phyloP scores from a whole-genome alignment of 1,140 invertebrate species.

The Drosophila repleta region DNA sequence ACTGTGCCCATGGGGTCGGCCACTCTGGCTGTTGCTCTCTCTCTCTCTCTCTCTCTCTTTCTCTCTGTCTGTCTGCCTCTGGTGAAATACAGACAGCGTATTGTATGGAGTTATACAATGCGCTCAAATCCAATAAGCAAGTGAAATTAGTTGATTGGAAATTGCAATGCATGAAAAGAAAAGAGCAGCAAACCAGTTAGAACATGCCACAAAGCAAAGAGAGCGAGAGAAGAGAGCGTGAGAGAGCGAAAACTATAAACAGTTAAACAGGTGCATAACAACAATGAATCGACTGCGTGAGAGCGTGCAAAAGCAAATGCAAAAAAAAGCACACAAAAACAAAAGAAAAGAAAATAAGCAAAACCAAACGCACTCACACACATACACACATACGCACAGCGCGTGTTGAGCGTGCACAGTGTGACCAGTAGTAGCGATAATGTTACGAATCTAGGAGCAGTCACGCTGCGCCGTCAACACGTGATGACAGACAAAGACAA shows the following conservation, averaged over 20 bases:
- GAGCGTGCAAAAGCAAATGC: conserved; percentile 27
- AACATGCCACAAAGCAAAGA: conserved; percentile 37
- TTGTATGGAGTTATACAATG: conserved; percentile 58
- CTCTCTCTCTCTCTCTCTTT: conserved; percentile 7
- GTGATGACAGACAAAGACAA: conserved; percentile 46
- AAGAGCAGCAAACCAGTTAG: conserved; percentile 62
- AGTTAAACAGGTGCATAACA: conserved; percentile 78
- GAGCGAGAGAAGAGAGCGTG: conserved; percentile 14
- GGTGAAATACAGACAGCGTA: background rate
- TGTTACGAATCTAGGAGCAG: conserved; percentile 24
- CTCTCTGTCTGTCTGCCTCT: background rate
- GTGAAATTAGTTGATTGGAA: conserved; percentile 63
- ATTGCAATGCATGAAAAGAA: conserved; percentile 61
- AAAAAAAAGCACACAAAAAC: conserved; percentile 3
- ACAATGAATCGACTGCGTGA: conserved; percentile 28
- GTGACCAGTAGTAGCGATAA: conserved; percentile 32
- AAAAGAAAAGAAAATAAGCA: background rate
- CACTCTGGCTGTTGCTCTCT: conserved; percentile 15
- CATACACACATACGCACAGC: conserved; percentile 6
- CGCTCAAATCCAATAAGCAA: conserved; percentile 47
- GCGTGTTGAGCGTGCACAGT: conserved; percentile 39
- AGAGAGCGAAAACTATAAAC: conserved; percentile 61
- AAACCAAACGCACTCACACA: conserved; percentile 4
- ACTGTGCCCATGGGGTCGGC: conserved; percentile 42
- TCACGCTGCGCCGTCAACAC: conserved; percentile 49